Evolutionary conservation across 2,888 invertebrate genomes (phyloP).

Genomic region (Panorpa germanica): DNA sequence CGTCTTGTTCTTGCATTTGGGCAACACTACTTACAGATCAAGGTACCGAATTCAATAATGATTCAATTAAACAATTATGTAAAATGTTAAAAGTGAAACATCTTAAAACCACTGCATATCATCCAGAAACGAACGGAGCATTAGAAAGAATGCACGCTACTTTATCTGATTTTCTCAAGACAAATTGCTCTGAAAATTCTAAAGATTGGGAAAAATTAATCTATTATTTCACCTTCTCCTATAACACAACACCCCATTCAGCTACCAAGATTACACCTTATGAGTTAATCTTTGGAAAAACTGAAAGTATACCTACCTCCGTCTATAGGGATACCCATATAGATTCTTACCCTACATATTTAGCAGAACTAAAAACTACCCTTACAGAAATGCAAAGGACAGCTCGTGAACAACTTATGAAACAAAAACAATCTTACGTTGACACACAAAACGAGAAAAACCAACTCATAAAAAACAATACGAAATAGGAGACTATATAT

Average conservation of each 20-base stretch:
- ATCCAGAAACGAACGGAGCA: slow-evolving; percentile 18
- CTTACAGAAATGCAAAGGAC: too few species aligned
- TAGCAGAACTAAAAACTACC: too few species aligned
- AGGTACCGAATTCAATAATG: slow-evolving; percentile 19
- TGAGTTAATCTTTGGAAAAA: slow-evolving; percentile 19
- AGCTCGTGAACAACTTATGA: too few species aligned
- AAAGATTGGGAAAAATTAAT: slow-evolving; percentile 18
- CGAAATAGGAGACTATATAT: too few species aligned
- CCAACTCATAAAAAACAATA: too few species aligned
- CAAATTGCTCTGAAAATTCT: slow-evolving; percentile 15
- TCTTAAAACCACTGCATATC: slow-evolving; percentile 16
- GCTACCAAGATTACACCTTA: slow-evolving; percentile 18
- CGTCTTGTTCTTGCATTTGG: too few species aligned
- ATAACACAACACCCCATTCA: slow-evolving; percentile 17
- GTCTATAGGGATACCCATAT: too few species aligned
- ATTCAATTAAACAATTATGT: slow-evolving; percentile 17
- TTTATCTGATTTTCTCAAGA: slow-evolving; percentile 16
- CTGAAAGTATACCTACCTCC: slow-evolving; percentile 16
- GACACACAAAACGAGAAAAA: too few species aligned
- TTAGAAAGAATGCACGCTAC: slow-evolving; percentile 17
- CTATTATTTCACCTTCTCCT: slow-evolving; percentile 16
- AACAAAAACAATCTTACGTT: too few species aligned
- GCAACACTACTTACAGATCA: slow-evolving; percentile 21
- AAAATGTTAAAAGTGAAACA: slow-evolving; percentile 18
- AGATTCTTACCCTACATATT: too few species aligned